These are phyloP conservation scores for Agonopterix subpropinquella DNA, from an alignment of 2,888 invertebrate species.

Conservation along the genomic window DNA sequence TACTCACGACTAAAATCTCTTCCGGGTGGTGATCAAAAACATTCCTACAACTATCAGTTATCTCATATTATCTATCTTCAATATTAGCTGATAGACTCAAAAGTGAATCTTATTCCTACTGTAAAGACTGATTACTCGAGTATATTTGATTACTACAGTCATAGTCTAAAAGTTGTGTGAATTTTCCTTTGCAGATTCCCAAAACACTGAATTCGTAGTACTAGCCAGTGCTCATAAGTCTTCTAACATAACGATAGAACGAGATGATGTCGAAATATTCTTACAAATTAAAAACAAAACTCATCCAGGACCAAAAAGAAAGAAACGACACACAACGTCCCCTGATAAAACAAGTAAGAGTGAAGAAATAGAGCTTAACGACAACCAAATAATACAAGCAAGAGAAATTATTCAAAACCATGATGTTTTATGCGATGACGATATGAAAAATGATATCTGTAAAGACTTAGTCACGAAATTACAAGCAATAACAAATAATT, in stretches of 20 bases:
- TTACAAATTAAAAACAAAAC: slow-evolving; percentile 38
- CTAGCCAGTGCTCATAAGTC: slow-evolving; percentile 35
- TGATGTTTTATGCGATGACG: slow-evolving; percentile 40
- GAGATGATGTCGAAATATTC: slow-evolving; percentile 35
- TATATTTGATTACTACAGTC: no score
- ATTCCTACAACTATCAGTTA: no score
- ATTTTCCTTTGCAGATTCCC: slow-evolving; percentile 1
- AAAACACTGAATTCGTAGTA: slow-evolving; percentile 42
- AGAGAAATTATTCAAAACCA: slow-evolving; percentile 49
- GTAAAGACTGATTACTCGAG: no score
- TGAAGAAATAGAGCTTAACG: slow-evolving; percentile 12
- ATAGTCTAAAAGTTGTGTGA: neutral
- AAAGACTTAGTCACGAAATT: slow-evolving; percentile 46
- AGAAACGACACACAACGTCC: slow-evolving; percentile 26
- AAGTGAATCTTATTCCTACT: no score
- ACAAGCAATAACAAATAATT: slow-evolving; percentile 25
- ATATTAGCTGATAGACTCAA: no score
- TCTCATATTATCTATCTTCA: no score
- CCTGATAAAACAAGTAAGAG: no score
- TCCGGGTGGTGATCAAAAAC: no score
- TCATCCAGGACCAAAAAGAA: slow-evolving; percentile 20
- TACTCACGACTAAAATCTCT: no score
- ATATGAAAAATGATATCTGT: slow-evolving; percentile 41
- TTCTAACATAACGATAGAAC: slow-evolving; percentile 35
- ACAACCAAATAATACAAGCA: slow-evolving; percentile 35